Evolutionary conservation across 2,113 vertebrate species (phyloP), one percentile per base, ranked within the genome.

Genomic region (Anguilla rostrata): DNA sequence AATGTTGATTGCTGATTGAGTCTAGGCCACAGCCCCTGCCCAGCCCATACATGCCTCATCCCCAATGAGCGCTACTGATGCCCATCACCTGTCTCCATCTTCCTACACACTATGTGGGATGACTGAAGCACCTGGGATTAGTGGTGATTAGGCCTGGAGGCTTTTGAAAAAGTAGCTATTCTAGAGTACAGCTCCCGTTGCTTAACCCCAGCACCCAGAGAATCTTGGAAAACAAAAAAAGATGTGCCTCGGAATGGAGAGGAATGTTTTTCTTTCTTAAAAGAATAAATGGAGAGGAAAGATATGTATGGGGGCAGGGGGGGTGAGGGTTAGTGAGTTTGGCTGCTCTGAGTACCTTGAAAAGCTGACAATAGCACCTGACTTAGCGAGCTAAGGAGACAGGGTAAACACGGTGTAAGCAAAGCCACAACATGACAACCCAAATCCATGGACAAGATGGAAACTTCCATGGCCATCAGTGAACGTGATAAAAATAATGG

Each of bases 211-310:
- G 9, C 11, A n/a, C 46, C 26, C 39, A 57, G 63, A 43, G 40
- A 20, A 29, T 22, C 15, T 29, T 66, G 40, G 46, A 83, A 87
- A 78, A 78, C 46, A 87, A 78, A 83, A 9, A 41, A 16, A 79
- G 63, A 81, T 83, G 87, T 22, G 85, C 89, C 81, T 88, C 89
- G 85, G 83, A 80, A 85, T 88, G 86, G 90, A 91, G 41, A 84
- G 90, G 93, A 94, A 95, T 92, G 94, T 93, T 94, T 93, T 90
- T 34, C 91, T 89, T 92, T 85, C 41, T 89, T 90, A 57, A 66
- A 84, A 43, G 75, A 39, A 89, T 93, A 91, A 94, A 90, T 91
- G 87, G 89, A 88, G 82, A 89, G 88, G 90, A 90, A 92, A 93
- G 91, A 53, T 49, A 71, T 34, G 15, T 79, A 34, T 83, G 22